Evolutionary conservation across 2,113 vertebrate genomes (phyloP).

Genomic region (Macaca mulatta): DNA sequence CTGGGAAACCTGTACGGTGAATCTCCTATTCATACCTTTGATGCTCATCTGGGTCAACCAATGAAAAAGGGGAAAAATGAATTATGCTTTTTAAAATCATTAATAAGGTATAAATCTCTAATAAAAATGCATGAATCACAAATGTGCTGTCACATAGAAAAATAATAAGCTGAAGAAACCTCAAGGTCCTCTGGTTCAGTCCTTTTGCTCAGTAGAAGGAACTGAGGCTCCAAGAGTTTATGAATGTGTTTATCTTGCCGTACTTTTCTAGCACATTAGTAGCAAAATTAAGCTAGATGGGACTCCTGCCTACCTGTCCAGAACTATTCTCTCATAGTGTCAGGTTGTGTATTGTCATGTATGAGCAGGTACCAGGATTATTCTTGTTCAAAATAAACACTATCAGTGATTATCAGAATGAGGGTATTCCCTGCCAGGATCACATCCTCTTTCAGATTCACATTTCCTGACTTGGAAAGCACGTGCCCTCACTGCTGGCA

Average conservation of each 20-base stretch:
- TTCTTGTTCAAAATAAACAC: slow-evolving; percentile 50
- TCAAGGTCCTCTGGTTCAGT: background rate
- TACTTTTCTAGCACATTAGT: background rate
- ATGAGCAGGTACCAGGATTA: background rate
- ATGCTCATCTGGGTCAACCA: background rate
- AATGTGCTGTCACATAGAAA: slow-evolving; percentile 55
- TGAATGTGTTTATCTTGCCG: background rate
- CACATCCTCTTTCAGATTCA: slow-evolving; percentile 25
- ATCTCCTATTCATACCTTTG: background rate
- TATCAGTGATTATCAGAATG: background rate
- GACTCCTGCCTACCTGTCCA: background rate
- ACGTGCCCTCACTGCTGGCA: background rate
- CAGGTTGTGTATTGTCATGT: background rate
- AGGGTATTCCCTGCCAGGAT: background rate
- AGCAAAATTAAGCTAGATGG: background rate
- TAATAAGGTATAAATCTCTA: slow-evolving; percentile 53
- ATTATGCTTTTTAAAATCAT: background rate
- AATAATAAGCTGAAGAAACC: slow-evolving; percentile 28
- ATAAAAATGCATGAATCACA: slow-evolving; percentile 70
- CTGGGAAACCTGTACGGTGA: background rate
- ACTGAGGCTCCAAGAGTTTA: background rate
- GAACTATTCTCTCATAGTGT: background rate
- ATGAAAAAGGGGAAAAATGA: background rate
- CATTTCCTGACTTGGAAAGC: slow-evolving; percentile 56
- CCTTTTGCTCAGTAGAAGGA: background rate